Conservation (phyloP, 2,888 invertebrate species). For the Hartigia nigra region DNA sequence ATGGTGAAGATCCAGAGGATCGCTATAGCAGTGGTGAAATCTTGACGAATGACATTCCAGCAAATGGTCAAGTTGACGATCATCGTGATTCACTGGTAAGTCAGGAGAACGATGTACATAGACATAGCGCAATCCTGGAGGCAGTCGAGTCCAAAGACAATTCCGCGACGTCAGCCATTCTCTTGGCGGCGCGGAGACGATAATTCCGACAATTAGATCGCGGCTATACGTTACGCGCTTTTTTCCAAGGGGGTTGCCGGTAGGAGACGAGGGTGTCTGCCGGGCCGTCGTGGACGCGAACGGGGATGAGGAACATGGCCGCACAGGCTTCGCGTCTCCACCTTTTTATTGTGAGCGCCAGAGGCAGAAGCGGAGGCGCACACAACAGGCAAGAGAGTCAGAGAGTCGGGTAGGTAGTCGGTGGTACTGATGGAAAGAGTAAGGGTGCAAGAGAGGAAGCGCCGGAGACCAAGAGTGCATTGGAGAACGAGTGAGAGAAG, state of each 20-base stretch:
- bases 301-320: constrained; percentile 61
- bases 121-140: neutral
- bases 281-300: constrained; percentile 31
- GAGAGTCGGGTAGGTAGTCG: constrained; percentile 17
- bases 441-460: constrained; percentile 6
- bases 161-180: constrained; percentile 29
- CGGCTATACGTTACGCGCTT: constrained; percentile 45
- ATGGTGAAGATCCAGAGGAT: neutral
- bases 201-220: constrained; percentile 59
- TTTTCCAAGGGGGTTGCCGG: constrained; percentile 20
- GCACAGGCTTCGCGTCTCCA: constrained; percentile 59
- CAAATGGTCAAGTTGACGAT: neutral
- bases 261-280: constrained; percentile 11
- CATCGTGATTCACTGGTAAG: neutral
- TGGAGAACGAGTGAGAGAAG: constrained; percentile 20
- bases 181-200: constrained; percentile 41
- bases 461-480: constrained; percentile 7
- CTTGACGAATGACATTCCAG: neutral
- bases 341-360: constrained; percentile 65
- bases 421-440: constrained; percentile 29
- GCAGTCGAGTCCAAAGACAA: neutral
- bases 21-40: neutral
- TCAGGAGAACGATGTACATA: neutral
- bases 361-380: constrained; percentile 52
- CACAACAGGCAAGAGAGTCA: constrained; percentile 28